Percentiles rank a stretch among this genome's conserved stretches.
These are phyloP conservation scores for Aphis craccivora DNA, from an alignment of 1,140 invertebrate species.

Conservation along the genomic window DNA sequence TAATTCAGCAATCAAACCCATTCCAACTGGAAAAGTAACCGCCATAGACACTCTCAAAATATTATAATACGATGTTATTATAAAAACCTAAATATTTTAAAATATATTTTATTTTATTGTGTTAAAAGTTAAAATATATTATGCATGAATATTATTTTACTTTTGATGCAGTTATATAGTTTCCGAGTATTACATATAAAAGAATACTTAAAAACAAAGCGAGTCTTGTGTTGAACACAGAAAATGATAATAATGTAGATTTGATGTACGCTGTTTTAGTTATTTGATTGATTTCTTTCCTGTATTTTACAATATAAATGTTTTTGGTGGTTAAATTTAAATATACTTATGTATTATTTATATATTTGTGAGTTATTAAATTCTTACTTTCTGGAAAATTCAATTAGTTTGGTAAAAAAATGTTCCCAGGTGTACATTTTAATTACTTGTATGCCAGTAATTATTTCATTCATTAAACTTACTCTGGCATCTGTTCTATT, in stretches of 20 bases:
- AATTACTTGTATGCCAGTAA: conserved; percentile 86
- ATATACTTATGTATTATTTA: not conserved
- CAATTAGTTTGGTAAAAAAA: conserved; percentile 74
- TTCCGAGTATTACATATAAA: conserved; percentile 75
- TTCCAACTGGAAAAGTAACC: conserved; percentile 76
- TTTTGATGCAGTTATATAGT: conserved; percentile 76
- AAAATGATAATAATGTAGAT: conserved; percentile 68
- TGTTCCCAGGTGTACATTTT: conserved; percentile 93
- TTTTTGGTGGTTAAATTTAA: no score
- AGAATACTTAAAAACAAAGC: conserved; percentile 81
- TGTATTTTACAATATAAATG: not conserved
- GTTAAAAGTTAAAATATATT: not conserved
- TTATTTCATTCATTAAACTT: conserved; percentile 87
- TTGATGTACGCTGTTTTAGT: not conserved
- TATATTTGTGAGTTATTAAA: not conserved
- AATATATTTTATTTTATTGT: not conserved
- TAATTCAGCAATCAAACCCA: conserved; percentile 69
- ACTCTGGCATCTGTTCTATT: conserved; percentile 73
- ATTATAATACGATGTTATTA: conserved; percentile 77
- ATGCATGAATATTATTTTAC: conserved; percentile 64
- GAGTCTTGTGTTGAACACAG: conserved; percentile 70
- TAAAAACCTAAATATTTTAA: conserved; percentile 68
- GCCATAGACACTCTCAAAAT: conserved; percentile 76
- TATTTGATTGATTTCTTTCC: not conserved
- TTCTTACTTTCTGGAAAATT: conserved; percentile 67